A percentile compares a stretch with the other conserved stretches of the same genome.
These are phyloP conservation scores for Drosophila tropicalis DNA, from an alignment of 1,140 invertebrate genomes.

Conservation along the genomic window DNA sequence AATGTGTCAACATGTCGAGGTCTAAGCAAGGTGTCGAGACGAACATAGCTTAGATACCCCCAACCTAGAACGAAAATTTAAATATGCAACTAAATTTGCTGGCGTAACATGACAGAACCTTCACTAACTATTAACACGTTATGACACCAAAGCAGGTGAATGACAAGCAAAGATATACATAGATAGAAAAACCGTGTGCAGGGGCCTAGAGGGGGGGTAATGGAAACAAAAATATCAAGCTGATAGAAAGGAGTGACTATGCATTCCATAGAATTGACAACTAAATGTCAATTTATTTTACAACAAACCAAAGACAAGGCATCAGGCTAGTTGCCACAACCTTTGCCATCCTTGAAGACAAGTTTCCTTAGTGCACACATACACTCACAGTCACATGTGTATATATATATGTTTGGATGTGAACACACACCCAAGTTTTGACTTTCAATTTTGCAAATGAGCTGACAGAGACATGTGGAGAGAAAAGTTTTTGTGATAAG, in stretches of 20 bases:
- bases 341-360: slow-evolving; percentile 13
- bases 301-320: slow-evolving; percentile 53
- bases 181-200: background rate
- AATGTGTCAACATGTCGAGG: slow-evolving; percentile 48
- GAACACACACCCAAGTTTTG: slow-evolving; percentile 63
- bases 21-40: slow-evolving; percentile 12
- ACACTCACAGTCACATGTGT: slow-evolving; percentile 25
- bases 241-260: slow-evolving; percentile 7
- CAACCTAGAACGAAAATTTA: slow-evolving; percentile 46
- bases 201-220: background rate
- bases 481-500: slow-evolving; percentile 55
- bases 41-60: slow-evolving; percentile 4
- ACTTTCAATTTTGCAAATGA: slow-evolving; percentile 80
- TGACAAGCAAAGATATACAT: background rate
- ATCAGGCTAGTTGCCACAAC: slow-evolving; percentile 36
- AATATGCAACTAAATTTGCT: slow-evolving; percentile 74
- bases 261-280: slow-evolving; percentile 49
- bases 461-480: slow-evolving; percentile 72
- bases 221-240: background rate
- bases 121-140: slow-evolving; percentile 74
- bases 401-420: too few relatives aligned
- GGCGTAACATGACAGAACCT: slow-evolving; percentile 44
- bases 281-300: slow-evolving; percentile 80
- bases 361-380: slow-evolving; percentile 23
- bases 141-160: slow-evolving; percentile 58